These are phyloP conservation scores for Galemys pyrenaicus DNA, from an alignment of 2,113 vertebrate genomes.

Conservation along the genomic window DNA sequence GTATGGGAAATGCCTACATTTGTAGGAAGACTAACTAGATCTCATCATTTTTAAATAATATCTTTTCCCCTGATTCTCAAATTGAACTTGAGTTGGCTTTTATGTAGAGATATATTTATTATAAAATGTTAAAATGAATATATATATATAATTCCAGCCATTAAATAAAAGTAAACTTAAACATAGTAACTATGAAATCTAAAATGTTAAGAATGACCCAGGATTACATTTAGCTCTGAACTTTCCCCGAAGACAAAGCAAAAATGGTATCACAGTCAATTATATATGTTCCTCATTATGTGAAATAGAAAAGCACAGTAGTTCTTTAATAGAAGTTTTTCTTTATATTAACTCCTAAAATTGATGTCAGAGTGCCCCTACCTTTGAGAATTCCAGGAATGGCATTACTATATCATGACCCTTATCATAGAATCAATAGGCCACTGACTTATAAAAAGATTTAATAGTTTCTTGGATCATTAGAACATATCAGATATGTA, in stretches of 20 bases:
- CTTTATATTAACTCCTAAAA: constrained; percentile 36
- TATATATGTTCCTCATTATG: background rate
- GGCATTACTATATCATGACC: background rate
- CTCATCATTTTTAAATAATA: background rate
- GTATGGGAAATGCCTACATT: background rate
- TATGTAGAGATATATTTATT: background rate
- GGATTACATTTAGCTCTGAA: background rate
- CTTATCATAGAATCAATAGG: background rate
- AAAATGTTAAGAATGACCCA: background rate
- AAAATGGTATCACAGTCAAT: background rate
- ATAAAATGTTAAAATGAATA: background rate
- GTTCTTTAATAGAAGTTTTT: background rate
- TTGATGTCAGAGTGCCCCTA: background rate
- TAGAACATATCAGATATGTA: background rate
- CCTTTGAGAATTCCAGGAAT: background rate
- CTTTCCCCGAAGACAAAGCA: background rate
- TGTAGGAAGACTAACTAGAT: background rate
- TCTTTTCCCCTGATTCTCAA: background rate
- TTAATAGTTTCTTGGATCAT: background rate
- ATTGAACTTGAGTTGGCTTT: constrained; percentile 23
- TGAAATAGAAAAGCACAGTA: background rate
- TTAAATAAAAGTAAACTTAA: background rate
- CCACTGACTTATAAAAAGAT: background rate
- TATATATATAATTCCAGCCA: background rate
- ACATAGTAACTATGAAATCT: background rate